Conservation (phyloP, 1,140 invertebrate species). For the Metaphire vulgaris region DNA sequence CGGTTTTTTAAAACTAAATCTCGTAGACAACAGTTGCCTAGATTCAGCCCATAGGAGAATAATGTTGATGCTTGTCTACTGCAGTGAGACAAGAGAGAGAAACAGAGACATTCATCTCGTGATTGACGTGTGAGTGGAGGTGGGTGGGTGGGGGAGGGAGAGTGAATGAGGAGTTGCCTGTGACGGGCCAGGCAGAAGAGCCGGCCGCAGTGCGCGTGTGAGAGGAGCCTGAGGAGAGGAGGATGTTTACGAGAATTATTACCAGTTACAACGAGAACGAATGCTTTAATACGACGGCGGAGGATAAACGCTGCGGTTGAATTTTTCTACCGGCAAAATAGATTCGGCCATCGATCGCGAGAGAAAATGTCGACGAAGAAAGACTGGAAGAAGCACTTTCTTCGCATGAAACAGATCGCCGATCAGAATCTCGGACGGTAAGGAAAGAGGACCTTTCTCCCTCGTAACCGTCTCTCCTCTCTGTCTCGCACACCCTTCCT, state of each 20-base stretch:
- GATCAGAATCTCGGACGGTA: not conserved
- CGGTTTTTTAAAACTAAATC: no score
- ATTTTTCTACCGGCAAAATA: not conserved
- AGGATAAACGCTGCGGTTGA: not conserved
- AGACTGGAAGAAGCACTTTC: not conserved
- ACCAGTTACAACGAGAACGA: no score
- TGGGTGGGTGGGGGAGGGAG: not conserved
- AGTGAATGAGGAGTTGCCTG: not conserved
- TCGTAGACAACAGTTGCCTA: no score
- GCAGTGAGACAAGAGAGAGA: no score
- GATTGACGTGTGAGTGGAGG: no score
- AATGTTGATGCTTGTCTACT: no score
- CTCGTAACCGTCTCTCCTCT: no score
- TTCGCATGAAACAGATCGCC: not conserved
- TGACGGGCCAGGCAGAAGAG: not conserved
- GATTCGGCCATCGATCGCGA: not conserved
- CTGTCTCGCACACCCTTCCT: no score
- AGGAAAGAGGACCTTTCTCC: no score
- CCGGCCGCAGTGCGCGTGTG: not conserved
- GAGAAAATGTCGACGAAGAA: not conserved
- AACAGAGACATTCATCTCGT: no score
- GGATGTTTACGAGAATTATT: conserved; percentile 2
- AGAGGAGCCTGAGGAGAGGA: not conserved
- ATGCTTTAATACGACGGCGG: no score
- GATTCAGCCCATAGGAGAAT: no score